Conservation (phyloP, 1,140 invertebrate genomes). For the Pseudomyrmex pallidus region DNA sequence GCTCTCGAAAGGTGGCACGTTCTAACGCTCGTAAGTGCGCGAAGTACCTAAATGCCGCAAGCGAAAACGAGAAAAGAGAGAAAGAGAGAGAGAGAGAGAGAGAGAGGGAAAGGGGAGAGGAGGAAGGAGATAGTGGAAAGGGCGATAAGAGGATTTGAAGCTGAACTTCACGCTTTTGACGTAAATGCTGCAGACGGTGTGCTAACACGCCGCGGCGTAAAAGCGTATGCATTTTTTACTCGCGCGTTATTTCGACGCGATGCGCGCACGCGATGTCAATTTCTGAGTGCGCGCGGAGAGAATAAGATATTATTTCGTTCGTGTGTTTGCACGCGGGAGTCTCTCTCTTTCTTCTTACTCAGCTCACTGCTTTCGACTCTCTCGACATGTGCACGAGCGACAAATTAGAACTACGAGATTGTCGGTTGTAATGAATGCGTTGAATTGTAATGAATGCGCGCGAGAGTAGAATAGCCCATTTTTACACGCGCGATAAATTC, state of each 20-base stretch:
- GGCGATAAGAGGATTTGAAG: conserved; percentile 52
- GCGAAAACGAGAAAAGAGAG: background rate
- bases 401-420: conserved; percentile 34
- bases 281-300: conserved; percentile 26
- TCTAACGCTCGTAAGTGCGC: conserved; percentile 18
- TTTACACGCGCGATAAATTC: conserved; percentile 40
- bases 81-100: background rate
- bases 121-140: background rate
- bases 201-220: conserved; percentile 45
- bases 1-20: conserved; percentile 17
- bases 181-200: conserved; percentile 39
- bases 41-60: conserved; percentile 10
- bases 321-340: conserved; percentile 18
- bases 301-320: conserved; percentile 36
- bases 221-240: conserved; percentile 57
- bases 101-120: no score
- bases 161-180: conserved; percentile 44
- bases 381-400: background rate
- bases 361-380: background rate
- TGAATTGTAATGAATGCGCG: background rate
- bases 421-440: conserved; percentile 1
- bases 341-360: conserved; percentile 10
- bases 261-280: conserved; percentile 47
- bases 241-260: conserved; percentile 49
- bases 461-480: conserved; percentile 8